Evolutionary conservation across 2,888 invertebrate species (phyloP), one percentile per base, ranked within the genome.

Genomic region (Sphaerophoria taeniata): DNA sequence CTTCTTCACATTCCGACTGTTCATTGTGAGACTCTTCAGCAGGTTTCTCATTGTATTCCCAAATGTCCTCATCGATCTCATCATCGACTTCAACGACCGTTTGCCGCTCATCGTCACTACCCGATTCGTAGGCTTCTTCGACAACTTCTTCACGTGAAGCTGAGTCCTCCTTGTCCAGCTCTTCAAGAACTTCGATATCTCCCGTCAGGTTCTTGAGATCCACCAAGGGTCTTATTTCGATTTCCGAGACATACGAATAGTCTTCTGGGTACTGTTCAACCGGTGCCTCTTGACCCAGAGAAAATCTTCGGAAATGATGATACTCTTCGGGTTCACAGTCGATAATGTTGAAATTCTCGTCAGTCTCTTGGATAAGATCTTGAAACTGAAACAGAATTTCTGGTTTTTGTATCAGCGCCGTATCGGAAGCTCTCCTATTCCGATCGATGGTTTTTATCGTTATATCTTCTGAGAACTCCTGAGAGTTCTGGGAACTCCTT

Each of bases 1-100:
- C 91, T 82, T 92, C 92, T 75, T 92, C 92, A 51, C 91, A 91
- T 82, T 92, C 91, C 1, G 91, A 91, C 0, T 90, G 91, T 34
- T 91, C 91, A 47, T 92, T 91, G 74, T 91, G 91, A 0, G 91
- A 92, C 31, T 92, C 91, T 76, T 92, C 91, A 2, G 91, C 91
- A 1, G 91, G 89, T 4, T 89, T 90, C 43, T 91, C 90, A 51
- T 91, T 91, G 58, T 90, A 90, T 58, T 92, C 92, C 16, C 89
- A 90, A 74, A 91, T 90, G 78, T 91, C 92, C 65, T 90, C 91
- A 70, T 91, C 92, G 76, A 92, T 88, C 70, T 91, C 91, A 49
- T 91, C 91, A 24, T 92, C 91, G 0, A 91, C 90, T 56, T 91
- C 92, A 0, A 92, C 91, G 1, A 92, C 90, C 0, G 92, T 92